These are phyloP conservation scores for Alcedo atthis DNA, from an alignment of 2,797 vertebrate species.

Conservation along the genomic window DNA sequence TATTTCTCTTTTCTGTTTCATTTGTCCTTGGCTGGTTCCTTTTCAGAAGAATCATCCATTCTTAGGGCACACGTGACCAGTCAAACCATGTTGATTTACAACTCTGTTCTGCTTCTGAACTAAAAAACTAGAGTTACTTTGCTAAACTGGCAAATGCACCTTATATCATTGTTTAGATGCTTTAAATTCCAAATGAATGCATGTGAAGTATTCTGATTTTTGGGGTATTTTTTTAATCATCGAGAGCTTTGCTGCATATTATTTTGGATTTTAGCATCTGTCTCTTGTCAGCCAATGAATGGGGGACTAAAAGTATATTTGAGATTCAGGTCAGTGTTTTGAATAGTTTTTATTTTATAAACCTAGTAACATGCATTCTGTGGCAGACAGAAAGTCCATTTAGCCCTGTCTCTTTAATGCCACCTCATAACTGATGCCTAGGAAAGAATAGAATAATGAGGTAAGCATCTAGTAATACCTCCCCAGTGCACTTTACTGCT, in stretches of 20 bases:
- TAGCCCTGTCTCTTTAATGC: background rate
- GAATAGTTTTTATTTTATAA: background rate
- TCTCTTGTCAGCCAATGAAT: background rate
- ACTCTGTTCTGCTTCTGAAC: background rate
- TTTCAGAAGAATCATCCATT: background rate
- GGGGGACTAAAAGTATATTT: background rate
- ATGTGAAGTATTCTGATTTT: background rate
- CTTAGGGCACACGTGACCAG: background rate
- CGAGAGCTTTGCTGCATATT: background rate
- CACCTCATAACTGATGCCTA: background rate
- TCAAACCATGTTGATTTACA: background rate
- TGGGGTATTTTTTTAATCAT: background rate
- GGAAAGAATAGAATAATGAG: background rate
- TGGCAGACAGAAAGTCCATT: background rate
- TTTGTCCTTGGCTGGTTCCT: background rate
- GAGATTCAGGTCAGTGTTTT: background rate
- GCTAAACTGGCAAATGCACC: background rate
- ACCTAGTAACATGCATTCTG: background rate
- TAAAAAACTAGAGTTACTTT: background rate
- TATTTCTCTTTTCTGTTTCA: background rate
- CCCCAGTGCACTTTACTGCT: background rate
- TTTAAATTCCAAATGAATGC: background rate
- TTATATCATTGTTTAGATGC: background rate
- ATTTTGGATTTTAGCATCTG: background rate
- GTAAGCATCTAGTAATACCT: background rate